These are phyloP conservation scores for Eleginops maclovinus DNA, from an alignment of 2,113 vertebrate genomes.

Conservation along the genomic window DNA sequence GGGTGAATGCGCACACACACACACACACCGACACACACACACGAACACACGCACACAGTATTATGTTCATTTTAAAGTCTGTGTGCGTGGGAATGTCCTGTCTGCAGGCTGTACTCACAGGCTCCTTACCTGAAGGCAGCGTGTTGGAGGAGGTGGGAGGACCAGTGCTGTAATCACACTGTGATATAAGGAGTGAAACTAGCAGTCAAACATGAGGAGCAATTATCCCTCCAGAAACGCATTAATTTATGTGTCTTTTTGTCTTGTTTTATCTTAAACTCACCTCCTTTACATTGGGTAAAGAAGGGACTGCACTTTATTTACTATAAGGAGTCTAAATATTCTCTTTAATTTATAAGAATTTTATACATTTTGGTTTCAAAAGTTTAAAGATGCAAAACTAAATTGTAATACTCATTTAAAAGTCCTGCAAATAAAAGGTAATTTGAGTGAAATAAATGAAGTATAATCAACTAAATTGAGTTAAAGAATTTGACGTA, in stretches of 20 bases:
- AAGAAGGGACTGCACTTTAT: neutral
- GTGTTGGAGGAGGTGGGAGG: slow-evolving; percentile 35
- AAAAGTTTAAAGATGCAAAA: too few species aligned
- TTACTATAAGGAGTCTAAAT: too few species aligned
- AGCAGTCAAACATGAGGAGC: slow-evolving; percentile 10
- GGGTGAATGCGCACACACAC: neutral
- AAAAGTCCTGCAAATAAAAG: too few species aligned
- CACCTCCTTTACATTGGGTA: neutral
- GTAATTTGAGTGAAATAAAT: too few species aligned
- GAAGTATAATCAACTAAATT: too few species aligned
- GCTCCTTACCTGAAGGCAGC: slow-evolving; percentile 56
- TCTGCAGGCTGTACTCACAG: slow-evolving; percentile 58
- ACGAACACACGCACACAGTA: slow-evolving; percentile 10
- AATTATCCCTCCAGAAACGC: slow-evolving; percentile 7
- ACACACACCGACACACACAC: slow-evolving; percentile 5
- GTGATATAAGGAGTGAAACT: slow-evolving; percentile 26
- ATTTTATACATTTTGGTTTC: neutral
- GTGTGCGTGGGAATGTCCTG: slow-evolving; percentile 67
- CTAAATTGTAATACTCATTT: too few species aligned
- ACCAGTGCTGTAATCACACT: slow-evolving; percentile 26
- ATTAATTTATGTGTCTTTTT: neutral
- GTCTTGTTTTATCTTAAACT: neutral
- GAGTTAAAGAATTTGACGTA: too few species aligned
- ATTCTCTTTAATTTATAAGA: neutral
- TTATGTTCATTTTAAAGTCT: slow-evolving; percentile 65